Evolutionary conservation across 2,888 invertebrate species (phyloP).

Genomic region (Oscheius sp.): DNA sequence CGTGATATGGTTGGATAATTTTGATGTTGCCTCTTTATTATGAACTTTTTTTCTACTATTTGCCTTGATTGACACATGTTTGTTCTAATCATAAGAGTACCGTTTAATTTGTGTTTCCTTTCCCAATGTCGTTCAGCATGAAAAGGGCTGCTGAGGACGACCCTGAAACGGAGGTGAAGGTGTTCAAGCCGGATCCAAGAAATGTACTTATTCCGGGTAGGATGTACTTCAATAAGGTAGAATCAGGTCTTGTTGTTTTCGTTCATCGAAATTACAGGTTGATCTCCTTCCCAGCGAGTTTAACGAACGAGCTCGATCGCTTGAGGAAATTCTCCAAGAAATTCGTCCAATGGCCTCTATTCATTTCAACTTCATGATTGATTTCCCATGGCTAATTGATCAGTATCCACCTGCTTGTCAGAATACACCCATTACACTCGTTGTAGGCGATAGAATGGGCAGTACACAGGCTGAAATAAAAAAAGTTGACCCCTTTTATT

Average conservation of each 20-base stretch:
- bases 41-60: background rate
- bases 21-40: slow-evolving; percentile 5
- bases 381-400: slow-evolving; percentile 57
- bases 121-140: background rate
- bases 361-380: slow-evolving; percentile 65
- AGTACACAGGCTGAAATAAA: slow-evolving; percentile 12
- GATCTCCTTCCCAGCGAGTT: slow-evolving; percentile 35
- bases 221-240: slow-evolving; percentile 43
- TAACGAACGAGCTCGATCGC: slow-evolving; percentile 43
- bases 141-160: slow-evolving; percentile 19
- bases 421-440: slow-evolving; percentile 46
- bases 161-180: background rate
- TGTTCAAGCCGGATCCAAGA: background rate
- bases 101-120: background rate
- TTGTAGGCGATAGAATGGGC: slow-evolving; percentile 50
- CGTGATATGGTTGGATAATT: slow-evolving; percentile 91
- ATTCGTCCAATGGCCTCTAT: slow-evolving; percentile 60
- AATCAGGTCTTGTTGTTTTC: background rate
- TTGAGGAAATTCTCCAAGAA: slow-evolving; percentile 50
- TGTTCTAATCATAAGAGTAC: background rate
- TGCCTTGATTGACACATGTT: background rate
- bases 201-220: slow-evolving; percentile 12
- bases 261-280: slow-evolving; percentile 29
- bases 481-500: background rate
- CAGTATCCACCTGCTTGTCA: slow-evolving; percentile 47